Conservation (phyloP, 2,888 invertebrate genomes). For the Nomada flava region DNA sequence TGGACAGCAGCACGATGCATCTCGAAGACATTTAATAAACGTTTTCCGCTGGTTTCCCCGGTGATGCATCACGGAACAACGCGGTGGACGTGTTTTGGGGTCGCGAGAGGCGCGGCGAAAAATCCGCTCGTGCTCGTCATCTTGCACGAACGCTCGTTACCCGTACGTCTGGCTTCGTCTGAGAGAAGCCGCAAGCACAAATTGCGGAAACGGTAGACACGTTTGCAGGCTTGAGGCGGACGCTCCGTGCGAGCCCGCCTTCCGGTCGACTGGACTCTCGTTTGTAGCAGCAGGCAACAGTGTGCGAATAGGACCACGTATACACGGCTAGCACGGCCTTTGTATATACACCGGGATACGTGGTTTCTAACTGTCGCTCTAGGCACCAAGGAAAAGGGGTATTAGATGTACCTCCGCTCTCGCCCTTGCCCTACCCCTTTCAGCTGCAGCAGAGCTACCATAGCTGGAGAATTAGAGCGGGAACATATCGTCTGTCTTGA, state of each 20-base stretch:
- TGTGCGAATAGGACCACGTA: conserved; percentile 49
- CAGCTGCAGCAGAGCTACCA: conserved; percentile 33
- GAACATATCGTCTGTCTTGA: conserved; percentile 63
- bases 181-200: conserved; percentile 61
- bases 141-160: conserved; percentile 59
- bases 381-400: conserved; percentile 53
- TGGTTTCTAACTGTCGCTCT: conserved; percentile 61
- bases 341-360: conserved; percentile 41
- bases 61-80: conserved; percentile 11
- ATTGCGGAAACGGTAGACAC: conserved; percentile 63
- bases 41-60: conserved; percentile 27
- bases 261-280: conserved; percentile 64
- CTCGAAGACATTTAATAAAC: conserved; percentile 53
- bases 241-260: conserved; percentile 55
- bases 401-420: conserved; percentile 32
- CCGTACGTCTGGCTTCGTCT: conserved; percentile 51
- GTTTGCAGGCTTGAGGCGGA: conserved; percentile 62
- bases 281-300: conserved; percentile 53
- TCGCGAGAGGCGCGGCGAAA: conserved; percentile 33
- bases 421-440: conserved; percentile 1
- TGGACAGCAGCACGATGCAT: neutral
- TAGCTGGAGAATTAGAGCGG: conserved; percentile 67
- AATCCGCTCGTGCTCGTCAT: conserved; percentile 55
- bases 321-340: conserved; percentile 7
- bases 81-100: neutral